phyloP scores from a whole-genome alignment of 2,888 invertebrate species.

The Glaucopsyche alexis region DNA sequence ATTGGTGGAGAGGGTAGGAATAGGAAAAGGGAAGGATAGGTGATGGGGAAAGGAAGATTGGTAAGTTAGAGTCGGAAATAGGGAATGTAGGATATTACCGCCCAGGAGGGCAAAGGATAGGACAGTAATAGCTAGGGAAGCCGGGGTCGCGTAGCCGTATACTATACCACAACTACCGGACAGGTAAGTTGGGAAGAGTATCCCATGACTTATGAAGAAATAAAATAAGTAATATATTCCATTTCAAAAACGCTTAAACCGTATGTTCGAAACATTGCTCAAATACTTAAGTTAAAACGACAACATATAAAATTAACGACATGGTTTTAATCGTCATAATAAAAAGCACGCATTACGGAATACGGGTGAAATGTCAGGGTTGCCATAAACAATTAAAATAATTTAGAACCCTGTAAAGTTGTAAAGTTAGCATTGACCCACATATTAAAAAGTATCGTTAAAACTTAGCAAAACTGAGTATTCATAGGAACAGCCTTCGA shows the following conservation, averaged over 20 bases:
- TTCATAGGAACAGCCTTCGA: not conserved
- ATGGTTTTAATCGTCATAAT: slow-evolving; percentile 1
- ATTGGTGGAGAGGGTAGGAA: too few species aligned
- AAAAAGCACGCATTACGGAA: slow-evolving; percentile 5
- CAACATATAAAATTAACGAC: slow-evolving; percentile 10
- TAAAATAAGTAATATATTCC: not conserved
- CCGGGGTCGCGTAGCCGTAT: too few species aligned
- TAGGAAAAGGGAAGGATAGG: too few species aligned
- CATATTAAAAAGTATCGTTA: not conserved
- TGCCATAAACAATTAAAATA: slow-evolving; percentile 1
- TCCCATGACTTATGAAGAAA: too few species aligned
- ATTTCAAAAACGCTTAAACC: not conserved
- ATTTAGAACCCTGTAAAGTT: not conserved
- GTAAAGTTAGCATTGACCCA: slow-evolving; percentile 15
- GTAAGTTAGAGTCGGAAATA: too few species aligned
- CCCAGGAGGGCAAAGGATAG: too few species aligned
- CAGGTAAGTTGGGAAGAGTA: too few species aligned
- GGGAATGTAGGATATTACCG: too few species aligned
- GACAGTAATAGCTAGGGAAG: too few species aligned
- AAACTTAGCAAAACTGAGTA: not conserved
- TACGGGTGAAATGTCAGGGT: not conserved
- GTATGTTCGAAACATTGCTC: not conserved
- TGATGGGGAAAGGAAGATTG: too few species aligned
- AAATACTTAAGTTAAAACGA: slow-evolving; percentile 13
- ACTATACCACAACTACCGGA: too few species aligned